Evolutionary conservation across 2,113 vertebrate species (phyloP).

Genomic region (Protobothrops mucrosquamatus): DNA sequence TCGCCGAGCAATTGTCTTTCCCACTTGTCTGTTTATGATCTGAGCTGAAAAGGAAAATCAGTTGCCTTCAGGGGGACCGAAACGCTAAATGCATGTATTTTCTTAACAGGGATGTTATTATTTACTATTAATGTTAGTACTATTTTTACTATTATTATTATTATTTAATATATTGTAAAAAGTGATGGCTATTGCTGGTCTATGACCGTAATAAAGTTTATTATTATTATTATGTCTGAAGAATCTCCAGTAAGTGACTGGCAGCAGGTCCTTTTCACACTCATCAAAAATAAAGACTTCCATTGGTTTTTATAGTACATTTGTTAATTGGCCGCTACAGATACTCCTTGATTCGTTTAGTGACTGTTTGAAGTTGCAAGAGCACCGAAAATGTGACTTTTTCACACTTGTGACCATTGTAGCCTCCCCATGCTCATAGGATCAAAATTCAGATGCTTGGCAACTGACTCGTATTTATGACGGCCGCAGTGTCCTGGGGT

Average conservation of each 20-base stretch:
- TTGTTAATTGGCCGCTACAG: not conserved
- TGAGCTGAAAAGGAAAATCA: conserved; percentile 47
- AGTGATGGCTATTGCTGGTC: too few relatives aligned
- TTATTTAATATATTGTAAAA: too few relatives aligned
- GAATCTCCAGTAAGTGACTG: not conserved
- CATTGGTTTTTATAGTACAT: not conserved
- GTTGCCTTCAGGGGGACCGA: conserved; percentile 34
- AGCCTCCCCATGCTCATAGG: not conserved
- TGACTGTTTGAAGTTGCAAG: not conserved
- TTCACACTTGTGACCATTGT: not conserved
- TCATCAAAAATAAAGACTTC: not conserved
- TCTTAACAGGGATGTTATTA: too few relatives aligned
- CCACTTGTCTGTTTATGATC: conserved; percentile 60
- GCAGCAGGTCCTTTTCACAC: not conserved
- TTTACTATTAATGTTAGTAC: too few relatives aligned
- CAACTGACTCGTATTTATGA: not conserved
- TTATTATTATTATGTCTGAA: too few relatives aligned
- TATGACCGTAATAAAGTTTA: too few relatives aligned
- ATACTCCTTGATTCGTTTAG: not conserved
- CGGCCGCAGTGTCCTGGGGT: too few relatives aligned
- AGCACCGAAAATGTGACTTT: not conserved
- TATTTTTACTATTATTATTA: too few relatives aligned
- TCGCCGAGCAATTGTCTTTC: conserved; percentile 48
- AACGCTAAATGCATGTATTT: not conserved
- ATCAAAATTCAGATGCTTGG: not conserved